phyloP scores from a whole-genome alignment of 2,888 invertebrate genomes.

The Danaus chrysippus region DNA sequence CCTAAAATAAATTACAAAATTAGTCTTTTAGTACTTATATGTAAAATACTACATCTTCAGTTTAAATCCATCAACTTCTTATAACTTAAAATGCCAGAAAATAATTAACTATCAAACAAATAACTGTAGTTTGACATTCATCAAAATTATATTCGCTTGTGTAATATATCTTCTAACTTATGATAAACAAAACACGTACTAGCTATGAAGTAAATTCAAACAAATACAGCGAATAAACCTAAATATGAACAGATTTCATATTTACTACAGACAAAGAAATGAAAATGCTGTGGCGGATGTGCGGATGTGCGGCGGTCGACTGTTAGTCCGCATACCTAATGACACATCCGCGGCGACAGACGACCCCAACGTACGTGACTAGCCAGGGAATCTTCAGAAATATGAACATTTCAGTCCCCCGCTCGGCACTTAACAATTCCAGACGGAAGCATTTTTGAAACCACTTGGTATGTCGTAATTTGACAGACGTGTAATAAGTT shows the following conservation, averaged over 20 bases:
- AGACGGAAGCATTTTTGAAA: slow-evolving; percentile 18
- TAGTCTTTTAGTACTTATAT: too few species aligned
- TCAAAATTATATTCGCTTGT: too few species aligned
- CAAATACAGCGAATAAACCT: neutral
- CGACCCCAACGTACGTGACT: slow-evolving; percentile 26
- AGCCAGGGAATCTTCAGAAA: slow-evolving; percentile 23
- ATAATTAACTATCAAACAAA: too few species aligned
- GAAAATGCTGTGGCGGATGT: slow-evolving; percentile 27
- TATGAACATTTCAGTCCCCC: slow-evolving; percentile 35
- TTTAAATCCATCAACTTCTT: too few species aligned
- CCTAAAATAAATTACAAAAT: too few species aligned
- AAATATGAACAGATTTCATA: slow-evolving; percentile 16
- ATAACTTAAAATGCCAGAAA: too few species aligned
- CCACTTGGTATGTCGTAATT: slow-evolving; percentile 23
- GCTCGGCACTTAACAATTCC: slow-evolving; percentile 24
- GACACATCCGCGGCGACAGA: slow-evolving; percentile 22
- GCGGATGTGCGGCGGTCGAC: slow-evolving; percentile 18
- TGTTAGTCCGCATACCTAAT: slow-evolving; percentile 29
- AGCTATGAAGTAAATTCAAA: slow-evolving; percentile 9
- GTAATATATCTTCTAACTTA: too few species aligned
- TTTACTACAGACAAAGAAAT: slow-evolving; percentile 26
- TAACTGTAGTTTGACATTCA: too few species aligned
- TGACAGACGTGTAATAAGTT: slow-evolving; percentile 14
- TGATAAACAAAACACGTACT: neutral
- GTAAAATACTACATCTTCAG: too few species aligned